Percentiles rank a stretch among this genome's conserved stretches.
phyloP scores from a whole-genome alignment of 64 coral and sea anemone species.

The Montipora efflorescens region DNA sequence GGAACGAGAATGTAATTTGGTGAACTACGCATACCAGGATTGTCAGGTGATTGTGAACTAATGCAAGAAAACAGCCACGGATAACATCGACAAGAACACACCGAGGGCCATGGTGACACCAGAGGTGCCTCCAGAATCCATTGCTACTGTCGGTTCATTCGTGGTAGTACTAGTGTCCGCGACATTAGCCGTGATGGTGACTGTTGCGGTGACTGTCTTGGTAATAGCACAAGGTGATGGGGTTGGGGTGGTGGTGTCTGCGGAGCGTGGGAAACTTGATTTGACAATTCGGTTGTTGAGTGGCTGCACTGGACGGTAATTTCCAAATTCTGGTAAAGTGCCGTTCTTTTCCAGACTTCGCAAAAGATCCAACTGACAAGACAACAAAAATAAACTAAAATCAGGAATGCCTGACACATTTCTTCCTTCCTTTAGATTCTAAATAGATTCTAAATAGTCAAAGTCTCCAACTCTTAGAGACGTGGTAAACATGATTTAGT shows the following conservation, averaged over 20 bases:
- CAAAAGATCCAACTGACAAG: conserved; percentile 58
- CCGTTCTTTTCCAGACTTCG: conserved; percentile 45
- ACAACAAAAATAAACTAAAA: not conserved
- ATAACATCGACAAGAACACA: conserved; percentile 7
- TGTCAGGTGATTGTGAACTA: not conserved
- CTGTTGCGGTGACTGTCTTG: not conserved
- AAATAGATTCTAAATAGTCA: no score
- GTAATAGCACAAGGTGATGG: not conserved
- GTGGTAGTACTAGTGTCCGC: not conserved
- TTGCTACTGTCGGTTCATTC: not conserved
- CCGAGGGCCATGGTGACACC: not conserved
- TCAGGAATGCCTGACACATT: not conserved
- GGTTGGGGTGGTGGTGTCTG: not conserved
- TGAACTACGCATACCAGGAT: not conserved
- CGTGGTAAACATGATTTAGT: no score
- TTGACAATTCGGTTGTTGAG: conserved; percentile 57
- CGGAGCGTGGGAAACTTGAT: conserved; percentile 28
- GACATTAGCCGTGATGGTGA: not conserved
- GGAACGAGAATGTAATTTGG: not conserved
- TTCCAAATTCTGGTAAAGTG: not conserved
- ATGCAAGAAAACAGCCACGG: not conserved
- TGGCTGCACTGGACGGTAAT: conserved; percentile 70
- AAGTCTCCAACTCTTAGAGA: no score
- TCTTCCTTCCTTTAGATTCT: not conserved
- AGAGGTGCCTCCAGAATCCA: conserved; percentile 7